Evolutionary conservation across 1,140 invertebrate genomes (phyloP), one percentile per base, ranked within the genome.

Genomic region (Neoseiulus cucumeris): DNA sequence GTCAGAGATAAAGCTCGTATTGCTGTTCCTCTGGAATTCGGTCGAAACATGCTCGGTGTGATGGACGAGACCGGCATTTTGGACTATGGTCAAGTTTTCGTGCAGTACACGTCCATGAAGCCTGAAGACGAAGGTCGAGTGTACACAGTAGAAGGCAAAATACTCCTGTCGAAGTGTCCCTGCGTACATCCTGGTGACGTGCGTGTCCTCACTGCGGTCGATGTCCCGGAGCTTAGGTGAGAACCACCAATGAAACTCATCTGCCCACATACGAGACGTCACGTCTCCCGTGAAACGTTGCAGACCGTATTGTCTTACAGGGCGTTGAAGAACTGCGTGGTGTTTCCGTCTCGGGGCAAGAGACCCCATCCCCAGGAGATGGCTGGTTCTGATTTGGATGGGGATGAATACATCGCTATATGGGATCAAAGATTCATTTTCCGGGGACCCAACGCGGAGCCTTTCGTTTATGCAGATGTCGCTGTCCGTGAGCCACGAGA

Each of bases 291-390:
- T 44, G 42, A n/a, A n/a, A 14, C 42, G 42, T 14, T 75, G 12
- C n/a, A n/a, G 47, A 66, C 7, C 70, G 73, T 69, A 44, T 44
- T 44, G 12, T 44, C n/a, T n/a, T 44, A 44, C 42, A 44, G 42
- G 12, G 65, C 66, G 12, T 65, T 76, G 7, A 64, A 68, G 25
- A 75, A 76, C 69, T 76, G 76, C 20, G 70, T 76, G 18, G 75
- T 77, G 1, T 76, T 76, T 59, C 76, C 75, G 1, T 68, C 69
- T 17, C 65, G 70, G 64, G 75, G 75, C 14, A 66, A 65, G 17
- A 68, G 76, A 59, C 76, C 75, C 12, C 75, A 77, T 68, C 68
- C 75, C 1, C 73, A 77, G 67, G 74, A 77, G 66, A 76, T 76
- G 73, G 72, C 75, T 25, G 73, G 72, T 71, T 71, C 71, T 17